A percentile compares a stretch with the other conserved stretches of the same genome.
These are phyloP conservation scores for Valencia hispanica DNA, from an alignment of 2,797 vertebrate genomes.

Conservation along the genomic window DNA sequence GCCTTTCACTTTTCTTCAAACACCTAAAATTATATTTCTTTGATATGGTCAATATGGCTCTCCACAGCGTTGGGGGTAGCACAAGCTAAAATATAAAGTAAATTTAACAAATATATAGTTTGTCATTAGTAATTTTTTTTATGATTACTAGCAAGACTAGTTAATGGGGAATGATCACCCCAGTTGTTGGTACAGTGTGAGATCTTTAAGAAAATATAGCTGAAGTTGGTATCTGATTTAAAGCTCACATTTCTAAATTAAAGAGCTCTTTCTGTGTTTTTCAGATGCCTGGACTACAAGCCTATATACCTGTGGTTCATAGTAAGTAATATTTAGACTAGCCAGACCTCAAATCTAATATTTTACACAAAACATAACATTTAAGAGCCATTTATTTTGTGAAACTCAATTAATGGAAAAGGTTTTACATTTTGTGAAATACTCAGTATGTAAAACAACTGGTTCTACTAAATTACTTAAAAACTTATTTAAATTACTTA, in stretches of 20 bases:
- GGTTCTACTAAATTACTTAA: too few species aligned
- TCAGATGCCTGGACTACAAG: background rate
- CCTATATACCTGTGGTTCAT: background rate
- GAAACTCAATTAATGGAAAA: background rate
- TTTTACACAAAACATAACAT: too few species aligned
- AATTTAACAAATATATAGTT: background rate
- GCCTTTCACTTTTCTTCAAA: too few species aligned
- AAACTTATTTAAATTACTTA: too few species aligned
- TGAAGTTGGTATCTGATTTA: background rate
- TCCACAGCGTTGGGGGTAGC: background rate
- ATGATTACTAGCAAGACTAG: background rate
- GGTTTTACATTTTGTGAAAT: too few species aligned
- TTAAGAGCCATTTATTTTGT: background rate
- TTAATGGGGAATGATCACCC: background rate
- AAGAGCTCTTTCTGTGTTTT: background rate
- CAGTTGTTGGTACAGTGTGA: background rate
- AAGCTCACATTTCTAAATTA: background rate
- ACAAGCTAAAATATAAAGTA: background rate
- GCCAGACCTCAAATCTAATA: background rate
- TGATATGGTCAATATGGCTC: background rate
- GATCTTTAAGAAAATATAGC: background rate
- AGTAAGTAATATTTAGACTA: background rate
- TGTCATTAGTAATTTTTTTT: background rate
- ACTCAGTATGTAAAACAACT: too few species aligned
- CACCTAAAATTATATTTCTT: too few species aligned